A percentile compares a stretch with the other conserved stretches of the same genome.
Evolutionary conservation across 2,888 invertebrate genomes (phyloP).

Genomic region (Ganaspis brasiliensis): DNA sequence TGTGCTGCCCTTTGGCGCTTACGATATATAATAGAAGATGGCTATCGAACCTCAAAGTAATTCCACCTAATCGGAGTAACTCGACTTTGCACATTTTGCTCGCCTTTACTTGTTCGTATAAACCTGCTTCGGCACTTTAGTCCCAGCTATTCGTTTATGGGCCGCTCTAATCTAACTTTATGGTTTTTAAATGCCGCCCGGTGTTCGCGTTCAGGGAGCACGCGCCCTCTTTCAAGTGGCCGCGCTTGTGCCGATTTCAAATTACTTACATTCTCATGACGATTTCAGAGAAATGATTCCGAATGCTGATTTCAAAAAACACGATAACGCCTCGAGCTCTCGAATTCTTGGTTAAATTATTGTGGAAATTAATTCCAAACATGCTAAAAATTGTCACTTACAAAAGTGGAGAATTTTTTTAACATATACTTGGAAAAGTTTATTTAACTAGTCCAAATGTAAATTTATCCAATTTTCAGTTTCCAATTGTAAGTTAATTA

Average conservation of each 20-base stretch:
- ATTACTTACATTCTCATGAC: background rate
- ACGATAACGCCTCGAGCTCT: background rate
- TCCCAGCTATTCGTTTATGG: conserved; percentile 25
- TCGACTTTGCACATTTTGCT: conserved; percentile 30
- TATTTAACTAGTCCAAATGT: too few relatives aligned
- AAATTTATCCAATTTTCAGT: too few relatives aligned
- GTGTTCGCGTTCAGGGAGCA: conserved; percentile 16
- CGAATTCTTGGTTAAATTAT: too few relatives aligned
- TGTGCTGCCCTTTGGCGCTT: background rate
- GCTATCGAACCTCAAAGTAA: conserved; percentile 10
- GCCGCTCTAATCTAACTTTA: conserved; percentile 27
- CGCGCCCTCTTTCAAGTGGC: conserved; percentile 37
- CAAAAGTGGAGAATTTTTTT: too few relatives aligned
- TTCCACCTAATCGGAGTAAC: conserved; percentile 24
- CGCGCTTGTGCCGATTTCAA: conserved; percentile 15
- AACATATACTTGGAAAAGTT: too few relatives aligned
- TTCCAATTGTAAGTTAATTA: too few relatives aligned
- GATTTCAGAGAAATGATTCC: conserved; percentile 8
- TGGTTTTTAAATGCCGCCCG: conserved; percentile 34
- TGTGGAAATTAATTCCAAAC: too few relatives aligned
- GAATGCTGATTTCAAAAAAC: background rate
- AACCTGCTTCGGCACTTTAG: conserved; percentile 15
- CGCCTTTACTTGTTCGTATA: conserved; percentile 10
- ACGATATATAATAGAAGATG: conserved; percentile 12
- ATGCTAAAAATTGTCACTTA: too few relatives aligned